Conservation (phyloP, 2,113 vertebrate species). For the Vulpes vulpes region DNA sequence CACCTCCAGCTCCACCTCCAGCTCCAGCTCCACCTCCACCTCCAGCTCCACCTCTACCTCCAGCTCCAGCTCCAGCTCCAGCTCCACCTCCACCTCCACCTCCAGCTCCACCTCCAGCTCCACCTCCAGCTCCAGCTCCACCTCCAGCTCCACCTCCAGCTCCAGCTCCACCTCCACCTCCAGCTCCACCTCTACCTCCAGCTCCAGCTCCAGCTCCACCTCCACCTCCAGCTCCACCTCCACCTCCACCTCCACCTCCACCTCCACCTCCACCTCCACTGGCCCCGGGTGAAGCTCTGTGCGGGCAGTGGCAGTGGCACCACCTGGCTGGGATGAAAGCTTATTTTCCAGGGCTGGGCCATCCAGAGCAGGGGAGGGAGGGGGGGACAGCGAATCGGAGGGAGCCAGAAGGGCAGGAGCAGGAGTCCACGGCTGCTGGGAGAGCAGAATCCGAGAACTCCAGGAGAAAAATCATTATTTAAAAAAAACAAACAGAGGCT, state of each 20-base stretch:
- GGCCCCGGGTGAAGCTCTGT: not conserved
- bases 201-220: too few species aligned
- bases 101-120: not conserved
- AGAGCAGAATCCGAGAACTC: not conserved
- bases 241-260: not conserved
- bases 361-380: rapidly evolving
- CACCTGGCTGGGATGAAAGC: not conserved
- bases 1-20: not conserved
- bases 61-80: not conserved
- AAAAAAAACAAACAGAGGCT: not conserved
- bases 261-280: not conserved
- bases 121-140: not conserved
- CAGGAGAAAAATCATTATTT: slow-evolving; percentile 7
- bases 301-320: rapidly evolving
- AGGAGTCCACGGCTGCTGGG: rapidly evolving
- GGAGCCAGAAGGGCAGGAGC: rapidly evolving
- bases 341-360: not conserved
- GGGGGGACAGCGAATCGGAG: not conserved
- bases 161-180: not conserved
- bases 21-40: not conserved
- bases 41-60: not conserved
- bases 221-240: not conserved
- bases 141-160: rapidly evolving
- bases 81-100: not conserved
- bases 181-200: too few species aligned